Percentiles rank a stretch among this genome's conserved stretches.
phyloP scores from a whole-genome alignment of 2,888 invertebrate species.

The Yponomeuta evonymella region DNA sequence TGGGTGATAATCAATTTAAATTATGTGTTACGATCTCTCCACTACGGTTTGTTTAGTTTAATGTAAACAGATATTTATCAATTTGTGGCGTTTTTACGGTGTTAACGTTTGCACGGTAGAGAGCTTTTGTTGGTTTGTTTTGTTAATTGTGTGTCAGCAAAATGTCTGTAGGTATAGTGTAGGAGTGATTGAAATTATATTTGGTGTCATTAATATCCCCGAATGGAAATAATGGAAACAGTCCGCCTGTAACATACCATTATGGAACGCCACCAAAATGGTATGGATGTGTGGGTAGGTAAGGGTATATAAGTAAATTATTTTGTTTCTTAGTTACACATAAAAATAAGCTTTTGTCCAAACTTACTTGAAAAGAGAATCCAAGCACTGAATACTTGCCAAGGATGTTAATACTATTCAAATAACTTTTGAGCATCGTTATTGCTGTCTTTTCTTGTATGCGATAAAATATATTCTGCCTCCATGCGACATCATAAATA shows the following conservation, averaged over 20 bases:
- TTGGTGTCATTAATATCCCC: conserved; percentile 35
- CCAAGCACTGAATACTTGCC: too few species aligned
- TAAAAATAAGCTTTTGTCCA: too few species aligned
- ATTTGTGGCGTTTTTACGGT: conserved; percentile 62
- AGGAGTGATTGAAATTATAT: conserved; percentile 22
- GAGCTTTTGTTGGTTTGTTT: conserved; percentile 42
- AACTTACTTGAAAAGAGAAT: too few species aligned
- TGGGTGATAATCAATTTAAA: conserved; percentile 69
- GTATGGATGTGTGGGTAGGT: conserved; percentile 78
- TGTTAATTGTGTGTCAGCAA: conserved; percentile 40
- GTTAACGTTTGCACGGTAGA: conserved; percentile 40
- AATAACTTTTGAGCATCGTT: too few species aligned
- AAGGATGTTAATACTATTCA: too few species aligned
- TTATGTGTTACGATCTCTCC: conserved; percentile 58
- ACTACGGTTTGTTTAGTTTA: conserved; percentile 52
- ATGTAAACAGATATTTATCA: conserved; percentile 68
- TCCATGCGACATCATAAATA: too few species aligned
- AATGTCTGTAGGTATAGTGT: conserved; percentile 35
- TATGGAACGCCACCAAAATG: conserved; percentile 76
- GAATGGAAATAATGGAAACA: conserved; percentile 52
- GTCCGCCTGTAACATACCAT: conserved; percentile 59
- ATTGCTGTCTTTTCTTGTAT: too few species aligned
- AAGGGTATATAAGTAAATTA: conserved; percentile 48
- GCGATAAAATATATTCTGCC: too few species aligned
- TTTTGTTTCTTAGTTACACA: background rate